Base-by-base conservation (phyloP, 1,140 invertebrate species). In the Sarcophaga bullata region DNA sequence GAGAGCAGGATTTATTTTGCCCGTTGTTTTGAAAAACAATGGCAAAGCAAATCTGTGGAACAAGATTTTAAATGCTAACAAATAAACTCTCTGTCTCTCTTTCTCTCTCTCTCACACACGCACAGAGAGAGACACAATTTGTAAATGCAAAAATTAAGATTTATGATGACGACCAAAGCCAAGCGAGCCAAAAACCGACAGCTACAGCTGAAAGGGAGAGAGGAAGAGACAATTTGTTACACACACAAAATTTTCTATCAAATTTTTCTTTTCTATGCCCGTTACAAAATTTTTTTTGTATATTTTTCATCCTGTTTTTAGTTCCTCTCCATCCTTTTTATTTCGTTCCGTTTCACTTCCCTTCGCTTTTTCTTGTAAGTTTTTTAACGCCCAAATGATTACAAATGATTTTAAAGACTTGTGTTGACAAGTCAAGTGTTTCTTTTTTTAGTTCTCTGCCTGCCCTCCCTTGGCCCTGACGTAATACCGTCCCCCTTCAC, bases 331-430 rank as follows among this genome's bases (percentile, higher is more conserved):
- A n/a, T n/a, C n/a, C n/a, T n/a, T n/a, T n/a, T 37, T 37, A 37
- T 37, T 37, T 37, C 25, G 25, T 37, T 37, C 4, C 25, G 25
- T 37, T 37, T 37, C 25, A 4, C 25, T 37, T 37, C 25, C 25
- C 25, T 37, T 37, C 25, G 25, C 25, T 37, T 68, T 68, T n/a
- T 11, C 13, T 58, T 6, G 54, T 58, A 58, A 75, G 47, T 75
- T 75, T 37, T 37, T 73, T 75, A 49, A 80, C 80, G 80, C 80
- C 80, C 52, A 80, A 80, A 80, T 80, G 80, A 80, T 80, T 80
- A 80, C 80, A 80, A 80, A 80, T 80, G 80, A 80, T 54, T 80
- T 68, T 62, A 80, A 80, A 62, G 80, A 80, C 80, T 62, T 54
- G 50, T 80, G 80, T 80, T 62, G 80, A 80, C 50, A 80, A n/a